Evolutionary conservation across 2,888 invertebrate species (phyloP).

Genomic region (Epinotia nisella): DNA sequence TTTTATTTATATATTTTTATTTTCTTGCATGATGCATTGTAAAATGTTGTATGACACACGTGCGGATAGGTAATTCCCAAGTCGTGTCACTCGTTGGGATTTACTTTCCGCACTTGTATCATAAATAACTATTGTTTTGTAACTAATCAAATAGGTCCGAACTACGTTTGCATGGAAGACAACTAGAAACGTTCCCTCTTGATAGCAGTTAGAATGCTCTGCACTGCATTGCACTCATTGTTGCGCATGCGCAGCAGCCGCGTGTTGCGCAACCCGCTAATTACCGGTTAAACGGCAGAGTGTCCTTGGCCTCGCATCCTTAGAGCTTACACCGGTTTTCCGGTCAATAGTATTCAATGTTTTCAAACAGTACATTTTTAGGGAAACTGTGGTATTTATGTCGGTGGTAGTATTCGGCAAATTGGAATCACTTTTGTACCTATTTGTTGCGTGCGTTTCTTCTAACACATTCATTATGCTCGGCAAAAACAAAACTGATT

Average conservation of each 20-base stretch:
- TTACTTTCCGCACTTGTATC: no score
- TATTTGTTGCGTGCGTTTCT: no score
- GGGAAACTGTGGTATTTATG: not conserved
- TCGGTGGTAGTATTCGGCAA: not conserved
- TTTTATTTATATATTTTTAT: no score
- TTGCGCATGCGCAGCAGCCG: slow-evolving; percentile 11
- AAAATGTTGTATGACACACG: no score
- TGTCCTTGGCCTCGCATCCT: slow-evolving; percentile 35
- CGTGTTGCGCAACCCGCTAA: slow-evolving; percentile 15
- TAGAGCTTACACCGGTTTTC: slow-evolving; percentile 19
- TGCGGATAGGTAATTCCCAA: no score
- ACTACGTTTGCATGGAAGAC: not conserved
- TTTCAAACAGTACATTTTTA: not conserved
- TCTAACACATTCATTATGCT: no score
- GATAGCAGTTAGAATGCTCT: slow-evolving; percentile 13
- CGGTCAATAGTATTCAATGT: slow-evolving; percentile 17
- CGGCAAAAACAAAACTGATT: no score
- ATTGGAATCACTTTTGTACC: not conserved
- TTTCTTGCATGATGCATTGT: no score
- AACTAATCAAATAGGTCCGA: not conserved
- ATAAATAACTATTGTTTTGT: no score
- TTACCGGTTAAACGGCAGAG: slow-evolving; percentile 3
- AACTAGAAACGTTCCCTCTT: not conserved
- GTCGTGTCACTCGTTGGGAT: no score
- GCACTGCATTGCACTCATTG: slow-evolving; percentile 8